These are phyloP conservation scores for Trissoscelio sp. DNA, from an alignment of 2,888 invertebrate genomes.

Conservation along the genomic window DNA sequence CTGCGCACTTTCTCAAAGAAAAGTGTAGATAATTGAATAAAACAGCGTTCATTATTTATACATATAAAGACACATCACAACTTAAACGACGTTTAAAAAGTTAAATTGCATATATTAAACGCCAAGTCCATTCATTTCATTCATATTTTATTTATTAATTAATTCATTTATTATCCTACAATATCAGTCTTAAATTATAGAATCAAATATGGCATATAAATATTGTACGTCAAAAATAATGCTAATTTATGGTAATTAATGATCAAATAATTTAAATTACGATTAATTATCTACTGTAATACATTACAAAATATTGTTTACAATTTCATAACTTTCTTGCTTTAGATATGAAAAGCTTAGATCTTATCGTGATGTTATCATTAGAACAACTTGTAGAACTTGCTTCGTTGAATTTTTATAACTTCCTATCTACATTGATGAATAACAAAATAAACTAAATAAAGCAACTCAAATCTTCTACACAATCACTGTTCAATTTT, in stretches of 20 bases:
- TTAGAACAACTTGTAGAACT: slow-evolving; percentile 22
- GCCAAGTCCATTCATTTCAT: no score
- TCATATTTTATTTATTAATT: no score
- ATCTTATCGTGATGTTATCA: slow-evolving; percentile 27
- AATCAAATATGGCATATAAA: no score
- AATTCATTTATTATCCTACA: no score
- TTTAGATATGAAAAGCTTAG: not conserved
- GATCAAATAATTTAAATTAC: not conserved
- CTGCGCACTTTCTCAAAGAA: slow-evolving; percentile 13
- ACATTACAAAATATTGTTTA: not conserved
- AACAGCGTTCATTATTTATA: not conserved
- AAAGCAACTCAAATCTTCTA: no score
- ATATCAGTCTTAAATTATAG: no score
- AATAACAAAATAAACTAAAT: not conserved
- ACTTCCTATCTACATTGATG: slow-evolving; percentile 1
- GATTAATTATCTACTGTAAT: not conserved
- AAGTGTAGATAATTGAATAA: slow-evolving; percentile 11
- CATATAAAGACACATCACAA: no score
- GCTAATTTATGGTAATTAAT: no score
- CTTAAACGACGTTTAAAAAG: no score
- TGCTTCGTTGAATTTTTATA: slow-evolving; percentile 30
- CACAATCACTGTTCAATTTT: no score
- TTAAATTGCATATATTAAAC: no score
- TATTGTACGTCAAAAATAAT: no score
- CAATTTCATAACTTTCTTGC: slow-evolving; percentile 7